A percentile compares a stretch with the other conserved stretches of the same genome.
These are phyloP conservation scores for Pelagia noctiluca DNA, from an alignment of 30 jellyfish, hydroid and myxozoan genomes.

Conservation along the genomic window DNA sequence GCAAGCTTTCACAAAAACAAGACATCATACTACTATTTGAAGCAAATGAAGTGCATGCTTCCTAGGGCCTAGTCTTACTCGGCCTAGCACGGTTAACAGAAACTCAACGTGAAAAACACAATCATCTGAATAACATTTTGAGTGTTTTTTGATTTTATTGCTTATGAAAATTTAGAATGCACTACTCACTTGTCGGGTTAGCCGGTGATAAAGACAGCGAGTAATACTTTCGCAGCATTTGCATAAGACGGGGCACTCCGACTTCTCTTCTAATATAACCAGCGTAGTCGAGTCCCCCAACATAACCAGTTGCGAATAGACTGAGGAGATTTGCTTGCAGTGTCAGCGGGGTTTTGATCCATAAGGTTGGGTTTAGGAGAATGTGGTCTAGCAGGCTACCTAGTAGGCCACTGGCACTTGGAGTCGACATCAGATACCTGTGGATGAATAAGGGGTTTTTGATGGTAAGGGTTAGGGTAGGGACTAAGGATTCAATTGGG, in stretches of 20 bases:
- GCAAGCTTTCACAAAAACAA: too few relatives aligned
- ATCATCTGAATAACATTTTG: too few relatives aligned
- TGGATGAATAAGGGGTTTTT: too few relatives aligned
- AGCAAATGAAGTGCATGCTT: too few relatives aligned
- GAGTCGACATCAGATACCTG: constrained; percentile 94
- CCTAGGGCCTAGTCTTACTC: too few relatives aligned
- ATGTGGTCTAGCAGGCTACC: constrained; percentile 95
- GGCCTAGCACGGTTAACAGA: too few relatives aligned
- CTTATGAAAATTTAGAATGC: too few relatives aligned
- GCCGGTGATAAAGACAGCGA: constrained; percentile 60
- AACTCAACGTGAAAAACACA: too few relatives aligned
- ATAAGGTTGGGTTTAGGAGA: constrained; percentile 79
- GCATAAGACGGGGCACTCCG: constrained; percentile 92
- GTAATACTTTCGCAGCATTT: constrained; percentile 83
- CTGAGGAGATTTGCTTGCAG: constrained; percentile 93
- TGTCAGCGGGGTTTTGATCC: constrained; percentile 92
- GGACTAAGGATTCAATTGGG: too few relatives aligned
- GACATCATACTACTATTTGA: too few relatives aligned
- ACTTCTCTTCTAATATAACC: constrained; percentile 92
- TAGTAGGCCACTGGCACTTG: constrained; percentile 92
- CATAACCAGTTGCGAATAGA: constrained; percentile 95
- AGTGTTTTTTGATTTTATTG: too few relatives aligned
- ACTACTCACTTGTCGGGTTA: constrained; percentile 62
- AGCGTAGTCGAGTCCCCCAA: constrained; percentile 96
- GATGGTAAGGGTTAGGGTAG: too few relatives aligned